Percentiles rank a stretch among this genome's conserved stretches.
phyloP scores from a whole-genome alignment of 2,113 vertebrate genomes.

The Erythrocercus mccallii region DNA sequence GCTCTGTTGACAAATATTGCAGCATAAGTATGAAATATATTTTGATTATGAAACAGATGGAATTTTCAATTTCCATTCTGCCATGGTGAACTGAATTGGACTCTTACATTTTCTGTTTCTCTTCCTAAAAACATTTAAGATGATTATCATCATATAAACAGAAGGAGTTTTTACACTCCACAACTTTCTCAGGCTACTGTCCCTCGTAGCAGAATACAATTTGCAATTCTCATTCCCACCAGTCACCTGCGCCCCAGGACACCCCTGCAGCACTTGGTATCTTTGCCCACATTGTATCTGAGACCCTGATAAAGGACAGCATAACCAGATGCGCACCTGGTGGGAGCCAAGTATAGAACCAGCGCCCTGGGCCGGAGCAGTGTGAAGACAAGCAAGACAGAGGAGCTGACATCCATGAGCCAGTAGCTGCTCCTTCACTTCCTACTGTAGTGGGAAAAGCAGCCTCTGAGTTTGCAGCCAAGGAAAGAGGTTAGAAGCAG shows the following conservation, averaged over 20 bases:
- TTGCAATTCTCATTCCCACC: background rate
- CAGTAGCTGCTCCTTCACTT: background rate
- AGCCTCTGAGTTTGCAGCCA: background rate
- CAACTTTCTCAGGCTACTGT: background rate
- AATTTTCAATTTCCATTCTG: background rate
- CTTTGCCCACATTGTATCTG: accelerated
- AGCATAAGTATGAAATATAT: background rate
- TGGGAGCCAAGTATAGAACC: background rate
- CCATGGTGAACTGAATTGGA: background rate
- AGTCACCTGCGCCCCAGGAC: background rate
- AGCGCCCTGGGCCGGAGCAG: accelerated
- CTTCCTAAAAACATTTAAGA: background rate
- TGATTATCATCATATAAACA: background rate
- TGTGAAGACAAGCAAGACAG: accelerated
- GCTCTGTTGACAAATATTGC: background rate
- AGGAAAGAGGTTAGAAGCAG: background rate
- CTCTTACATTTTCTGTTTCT: background rate
- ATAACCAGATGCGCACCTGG: accelerated
- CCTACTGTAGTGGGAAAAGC: background rate
- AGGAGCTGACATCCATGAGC: background rate
- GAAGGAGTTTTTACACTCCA: background rate
- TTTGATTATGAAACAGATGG: background rate
- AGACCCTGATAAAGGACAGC: background rate
- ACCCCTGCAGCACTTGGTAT: background rate
- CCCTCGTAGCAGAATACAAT: background rate